Evolutionary conservation across 2,113 vertebrate species (phyloP), one percentile per base, ranked within the genome.

Genomic region (Hippocampus mohnikei): DNA sequence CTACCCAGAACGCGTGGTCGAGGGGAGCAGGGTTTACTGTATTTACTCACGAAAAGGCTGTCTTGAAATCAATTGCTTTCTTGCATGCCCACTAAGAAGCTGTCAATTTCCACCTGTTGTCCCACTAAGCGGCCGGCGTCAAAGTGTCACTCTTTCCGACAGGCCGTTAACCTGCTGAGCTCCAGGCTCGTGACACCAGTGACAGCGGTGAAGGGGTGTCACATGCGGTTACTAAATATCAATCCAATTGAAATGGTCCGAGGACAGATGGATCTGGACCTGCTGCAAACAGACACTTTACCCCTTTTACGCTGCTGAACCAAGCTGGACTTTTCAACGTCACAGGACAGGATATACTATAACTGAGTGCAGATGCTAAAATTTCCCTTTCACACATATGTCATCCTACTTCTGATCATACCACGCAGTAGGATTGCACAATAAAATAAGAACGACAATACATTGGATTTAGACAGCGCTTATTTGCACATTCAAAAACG

Each of bases 131-230:
- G 61, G 23, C 27, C 21, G 40, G 18, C 46, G 75, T 75, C 71
- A 75, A 42, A 72, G 25, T 25, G 68, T 41, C 1, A 13, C 16
- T 59, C 71, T 16, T 46, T 46, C 37, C 66, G 20, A 66, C 18
- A 67, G 64, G 70, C 59, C 64, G 67, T 71, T 63, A 66, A 29
- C 72, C 72, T 59, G 3, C 46, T 79, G 73, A 73, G 69, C 71
- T 71, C 73, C 21, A 2, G 11, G 72, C 27, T 72, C 40, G 72
- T 10, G 52, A 74, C 60, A 70, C 20, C 15, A 20, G 0, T 48
- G 25, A 44, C 20, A 37, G 33, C 5, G 8, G 50, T 1, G 44
- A n/a, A 48, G 25, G 3, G 7, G n/a, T 40, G 42, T 10, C 53
- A 18, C 23, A 37, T 55, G 71, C 37, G 53, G 77, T 66, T 73